These are phyloP conservation scores for Cryptoblepharus egeriae DNA, from an alignment of 2,797 vertebrate genomes.

Conservation along the genomic window DNA sequence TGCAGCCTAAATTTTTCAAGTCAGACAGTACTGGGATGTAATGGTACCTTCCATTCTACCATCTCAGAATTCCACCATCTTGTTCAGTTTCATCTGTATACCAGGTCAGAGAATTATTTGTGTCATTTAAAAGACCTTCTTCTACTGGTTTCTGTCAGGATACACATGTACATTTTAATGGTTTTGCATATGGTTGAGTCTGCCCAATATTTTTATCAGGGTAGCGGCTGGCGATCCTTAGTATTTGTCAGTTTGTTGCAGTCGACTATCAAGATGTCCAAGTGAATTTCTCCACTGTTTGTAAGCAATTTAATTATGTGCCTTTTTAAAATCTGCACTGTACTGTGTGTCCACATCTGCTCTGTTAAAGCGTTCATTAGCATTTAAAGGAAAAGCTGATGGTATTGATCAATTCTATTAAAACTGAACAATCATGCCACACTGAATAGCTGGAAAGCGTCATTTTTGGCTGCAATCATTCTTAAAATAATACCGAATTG, in stretches of 20 bases:
- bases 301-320: constrained; percentile 73
- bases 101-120: neutral
- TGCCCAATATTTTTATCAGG: neutral
- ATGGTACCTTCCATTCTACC: neutral
- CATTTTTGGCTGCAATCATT: constrained; percentile 44
- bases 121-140: neutral
- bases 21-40: too few relatives aligned
- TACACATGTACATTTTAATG: neutral
- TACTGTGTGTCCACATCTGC: constrained; percentile 75
- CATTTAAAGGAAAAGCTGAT: constrained; percentile 73
- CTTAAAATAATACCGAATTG: constrained; percentile 54
- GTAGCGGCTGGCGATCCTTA: constrained; percentile 49
- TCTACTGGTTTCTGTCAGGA: neutral
- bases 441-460: constrained; percentile 62
- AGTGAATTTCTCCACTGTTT: constrained; percentile 72
- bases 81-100: neutral
- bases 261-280: constrained; percentile 74
- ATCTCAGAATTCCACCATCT: neutral
- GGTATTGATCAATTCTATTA: constrained; percentile 76
- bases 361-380: constrained; percentile 72
- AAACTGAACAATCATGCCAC: constrained; percentile 65
- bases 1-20: too few relatives aligned
- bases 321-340: constrained; percentile 74
- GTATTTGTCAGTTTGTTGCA: constrained; percentile 70
- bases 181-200: neutral